Conservation (phyloP, 2,888 invertebrate species). For the Temnothorax ravouxi region DNA sequence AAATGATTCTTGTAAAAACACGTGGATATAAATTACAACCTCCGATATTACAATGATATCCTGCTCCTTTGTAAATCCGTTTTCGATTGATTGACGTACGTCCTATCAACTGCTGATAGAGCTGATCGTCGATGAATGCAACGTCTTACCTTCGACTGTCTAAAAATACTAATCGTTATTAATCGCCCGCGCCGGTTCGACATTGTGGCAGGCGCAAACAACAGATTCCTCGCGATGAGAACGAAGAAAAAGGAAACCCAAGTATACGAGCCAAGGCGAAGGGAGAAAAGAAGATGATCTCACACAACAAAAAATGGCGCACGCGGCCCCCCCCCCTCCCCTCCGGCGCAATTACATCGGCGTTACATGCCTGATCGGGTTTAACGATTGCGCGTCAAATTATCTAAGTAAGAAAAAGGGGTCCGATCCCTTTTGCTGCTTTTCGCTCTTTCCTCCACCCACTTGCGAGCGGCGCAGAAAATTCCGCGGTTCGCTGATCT, state of each 20-base stretch:
- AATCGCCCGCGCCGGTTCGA: conserved; percentile 17
- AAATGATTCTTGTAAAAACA: not conserved
- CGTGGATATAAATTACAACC: not conserved
- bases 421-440: conserved; percentile 46
- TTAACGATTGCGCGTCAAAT: conserved; percentile 64
- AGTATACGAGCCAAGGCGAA: conserved; percentile 55
- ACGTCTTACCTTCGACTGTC: conserved; percentile 20
- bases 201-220: conserved; percentile 42
- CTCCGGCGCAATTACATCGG: conserved; percentile 55
- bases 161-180: conserved; percentile 61
- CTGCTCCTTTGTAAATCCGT: not conserved
- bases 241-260: conserved; percentile 13
- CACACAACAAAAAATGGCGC: conserved; percentile 65
- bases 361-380: conserved; percentile 63
- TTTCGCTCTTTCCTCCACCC: conserved; percentile 35
- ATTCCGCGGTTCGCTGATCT: conserved; percentile 49
- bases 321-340: conserved; percentile 26
- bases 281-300: conserved; percentile 69
- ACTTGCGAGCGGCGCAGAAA: conserved; percentile 36
- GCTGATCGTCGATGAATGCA: not conserved
- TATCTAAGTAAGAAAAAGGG: conserved; percentile 49
- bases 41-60: not conserved
- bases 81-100: conserved; percentile 7
- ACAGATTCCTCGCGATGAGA: conserved; percentile 49
- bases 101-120: conserved; percentile 5